Evolutionary conservation across 2,888 invertebrate genomes (phyloP), one percentile per base, ranked within the genome.

Genomic region (Arrhopalites spinosus): DNA sequence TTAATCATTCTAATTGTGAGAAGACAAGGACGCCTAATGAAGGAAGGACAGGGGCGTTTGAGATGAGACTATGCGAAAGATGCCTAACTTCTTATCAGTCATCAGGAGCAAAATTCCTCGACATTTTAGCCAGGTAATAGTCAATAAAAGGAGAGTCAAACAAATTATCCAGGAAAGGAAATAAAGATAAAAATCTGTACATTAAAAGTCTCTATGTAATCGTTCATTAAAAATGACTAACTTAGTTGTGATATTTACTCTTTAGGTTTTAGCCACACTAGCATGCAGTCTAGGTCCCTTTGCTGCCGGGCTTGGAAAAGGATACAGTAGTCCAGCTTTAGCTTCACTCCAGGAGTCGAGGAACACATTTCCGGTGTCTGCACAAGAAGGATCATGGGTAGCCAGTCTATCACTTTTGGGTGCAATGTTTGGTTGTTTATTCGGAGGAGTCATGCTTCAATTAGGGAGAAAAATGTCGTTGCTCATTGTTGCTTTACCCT

Each of bases 261-360:
- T 83, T 1, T 88, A 93, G 91, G 90, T 93, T 79, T 86, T 92
- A 83, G 93, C 93, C 70, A 91, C 93, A 1, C 86, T 93, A 68
- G 93, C 92, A 0, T 91, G 93, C 67, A 92, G 92, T 5, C 88
- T 93, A 83, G 93, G 93, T 13, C 92, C 93, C 20, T 90, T 93
- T 82, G 91, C 92, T 1, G 92, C 92, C 0, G 93, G 93, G 0
- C 88, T 93, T 70, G 91, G 92, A 79, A 93, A 93, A 85, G 93
- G 93, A 11, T 93, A 93, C 88, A 92, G 92, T 85, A 92, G 92
- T 0, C 93, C 93, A 0, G 93, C 93, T 1, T 89, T 93, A 79
- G 92, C 92, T 23, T 93, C 92, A 0, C 89, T 93, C 84, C 89
- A 91, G 78, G 91, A 91, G 84, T 81, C 83, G 20, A 81, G 80